phyloP scores from a whole-genome alignment of 2,888 invertebrate genomes.

The Beris chalybata region DNA sequence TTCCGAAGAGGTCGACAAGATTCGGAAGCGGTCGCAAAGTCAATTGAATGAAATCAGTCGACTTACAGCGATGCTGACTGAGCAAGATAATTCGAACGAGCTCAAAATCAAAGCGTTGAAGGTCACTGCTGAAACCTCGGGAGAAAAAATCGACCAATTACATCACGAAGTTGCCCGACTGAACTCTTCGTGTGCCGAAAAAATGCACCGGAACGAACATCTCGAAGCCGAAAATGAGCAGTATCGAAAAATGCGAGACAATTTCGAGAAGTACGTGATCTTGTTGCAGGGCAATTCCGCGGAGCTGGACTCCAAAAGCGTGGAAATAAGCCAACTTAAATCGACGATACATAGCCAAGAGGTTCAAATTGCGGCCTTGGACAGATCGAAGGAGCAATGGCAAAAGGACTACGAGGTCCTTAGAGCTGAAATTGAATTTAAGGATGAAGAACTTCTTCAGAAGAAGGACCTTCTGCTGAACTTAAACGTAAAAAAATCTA shows the following conservation, averaged over 20 bases:
- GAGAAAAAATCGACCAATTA: background rate
- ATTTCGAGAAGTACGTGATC: slow-evolving; percentile 32
- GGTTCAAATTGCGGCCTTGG: slow-evolving; percentile 3
- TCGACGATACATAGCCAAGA: background rate
- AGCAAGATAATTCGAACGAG: background rate
- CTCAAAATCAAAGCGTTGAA: background rate
- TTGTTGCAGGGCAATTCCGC: slow-evolving; percentile 30
- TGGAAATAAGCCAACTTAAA: slow-evolving; percentile 27
- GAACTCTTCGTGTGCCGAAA: slow-evolving; percentile 6
- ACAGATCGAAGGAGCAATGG: background rate
- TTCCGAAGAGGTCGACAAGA: background rate
- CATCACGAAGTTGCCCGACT: background rate
- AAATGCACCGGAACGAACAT: slow-evolving; percentile 11
- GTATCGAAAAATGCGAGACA: slow-evolving; percentile 29
- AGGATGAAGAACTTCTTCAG: background rate
- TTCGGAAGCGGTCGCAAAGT: slow-evolving; percentile 14
- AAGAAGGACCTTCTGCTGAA: background rate
- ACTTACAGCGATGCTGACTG: background rate
- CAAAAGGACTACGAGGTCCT: background rate
- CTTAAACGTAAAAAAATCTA: background rate
- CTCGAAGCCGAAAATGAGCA: slow-evolving; percentile 22
- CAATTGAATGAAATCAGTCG: slow-evolving; percentile 12
- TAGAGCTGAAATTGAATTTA: background rate
- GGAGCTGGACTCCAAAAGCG: slow-evolving; percentile 23
- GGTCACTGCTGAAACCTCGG: background rate